Percentiles rank a stretch among this genome's conserved stretches.
Evolutionary conservation across 2,113 vertebrate species (phyloP).

Genomic region (Setophaga petechia): DNA sequence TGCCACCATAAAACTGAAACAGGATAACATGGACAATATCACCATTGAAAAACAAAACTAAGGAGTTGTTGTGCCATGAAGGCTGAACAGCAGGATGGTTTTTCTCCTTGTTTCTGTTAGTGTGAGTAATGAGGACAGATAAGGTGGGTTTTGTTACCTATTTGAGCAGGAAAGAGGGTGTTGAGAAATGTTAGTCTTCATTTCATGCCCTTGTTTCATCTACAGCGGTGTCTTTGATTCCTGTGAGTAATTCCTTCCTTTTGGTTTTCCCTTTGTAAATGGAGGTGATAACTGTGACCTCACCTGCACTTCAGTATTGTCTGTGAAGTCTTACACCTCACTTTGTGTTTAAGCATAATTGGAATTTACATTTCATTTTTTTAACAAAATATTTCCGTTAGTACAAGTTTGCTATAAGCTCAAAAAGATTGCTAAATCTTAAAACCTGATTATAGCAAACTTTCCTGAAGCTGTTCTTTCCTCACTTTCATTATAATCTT

Average conservation of each 20-base stretch:
- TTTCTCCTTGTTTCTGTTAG: not conserved
- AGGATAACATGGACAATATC: conserved; percentile 67
- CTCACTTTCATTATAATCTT: not conserved
- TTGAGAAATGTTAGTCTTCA: not conserved
- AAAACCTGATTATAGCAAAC: not conserved
- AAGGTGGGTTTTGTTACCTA: not conserved
- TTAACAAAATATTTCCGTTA: not conserved
- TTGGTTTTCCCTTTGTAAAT: not conserved
- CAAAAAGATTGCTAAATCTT: not conserved
- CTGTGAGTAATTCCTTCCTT: not conserved
- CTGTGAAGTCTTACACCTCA: not conserved
- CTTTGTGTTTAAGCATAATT: not conserved
- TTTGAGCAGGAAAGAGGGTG: not conserved
- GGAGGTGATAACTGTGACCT: not conserved
- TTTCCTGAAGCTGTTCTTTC: not conserved
- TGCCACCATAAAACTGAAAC: conserved; percentile 82
- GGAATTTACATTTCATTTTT: not conserved
- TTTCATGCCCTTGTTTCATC: not conserved
- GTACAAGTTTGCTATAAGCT: not conserved
- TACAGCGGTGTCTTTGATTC: not conserved
- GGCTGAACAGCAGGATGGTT: not conserved
- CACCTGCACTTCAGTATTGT: not conserved
- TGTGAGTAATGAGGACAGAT: not conserved
- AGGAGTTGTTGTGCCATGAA: not conserved
- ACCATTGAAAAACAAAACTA: conserved; percentile 49